phyloP scores from a whole-genome alignment of 2,888 invertebrate genomes.

The Entomobrya proxima region DNA sequence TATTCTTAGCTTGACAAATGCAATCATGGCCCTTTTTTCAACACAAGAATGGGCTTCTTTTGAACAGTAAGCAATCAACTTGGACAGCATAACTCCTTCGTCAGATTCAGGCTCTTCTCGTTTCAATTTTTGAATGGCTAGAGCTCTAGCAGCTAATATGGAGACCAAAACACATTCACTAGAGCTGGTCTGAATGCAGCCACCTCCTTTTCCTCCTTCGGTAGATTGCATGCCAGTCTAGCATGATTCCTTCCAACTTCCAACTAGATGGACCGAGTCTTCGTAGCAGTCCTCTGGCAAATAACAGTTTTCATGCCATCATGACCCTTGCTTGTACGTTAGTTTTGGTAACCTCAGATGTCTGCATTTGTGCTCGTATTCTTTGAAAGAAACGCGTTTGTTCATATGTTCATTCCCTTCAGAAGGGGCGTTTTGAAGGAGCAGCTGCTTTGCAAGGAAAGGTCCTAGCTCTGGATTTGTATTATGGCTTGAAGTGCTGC shows the following conservation, averaged over 20 bases:
- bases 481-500: conserved; percentile 94
- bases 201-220: conserved; percentile 92
- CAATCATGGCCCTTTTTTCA: conserved; percentile 85
- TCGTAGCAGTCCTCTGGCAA: conserved; percentile 70
- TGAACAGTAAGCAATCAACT: conserved; percentile 85
- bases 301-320: conserved; percentile 73
- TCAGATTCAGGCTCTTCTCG: conserved; percentile 90
- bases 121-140: conserved; percentile 90
- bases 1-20: conserved; percentile 92
- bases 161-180: conserved; percentile 96
- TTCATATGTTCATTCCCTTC: conserved; percentile 73
- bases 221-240: conserved; percentile 94
- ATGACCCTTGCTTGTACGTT: conserved; percentile 67
- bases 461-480: conserved; percentile 85
- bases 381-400: conserved; percentile 70
- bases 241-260: conserved; percentile 94
- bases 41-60: conserved; percentile 62
- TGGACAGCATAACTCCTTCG: conserved; percentile 92
- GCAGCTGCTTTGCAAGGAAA: conserved; percentile 72
- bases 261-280: conserved; percentile 92
- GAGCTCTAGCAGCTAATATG: conserved; percentile 93
- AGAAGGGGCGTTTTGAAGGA: conserved; percentile 68
- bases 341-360: conserved; percentile 73
- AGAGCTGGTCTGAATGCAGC: conserved; percentile 97
- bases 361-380: conserved; percentile 70